Conservation (phyloP, 2,113 vertebrate species). For the Neoarius graeffei region DNA sequence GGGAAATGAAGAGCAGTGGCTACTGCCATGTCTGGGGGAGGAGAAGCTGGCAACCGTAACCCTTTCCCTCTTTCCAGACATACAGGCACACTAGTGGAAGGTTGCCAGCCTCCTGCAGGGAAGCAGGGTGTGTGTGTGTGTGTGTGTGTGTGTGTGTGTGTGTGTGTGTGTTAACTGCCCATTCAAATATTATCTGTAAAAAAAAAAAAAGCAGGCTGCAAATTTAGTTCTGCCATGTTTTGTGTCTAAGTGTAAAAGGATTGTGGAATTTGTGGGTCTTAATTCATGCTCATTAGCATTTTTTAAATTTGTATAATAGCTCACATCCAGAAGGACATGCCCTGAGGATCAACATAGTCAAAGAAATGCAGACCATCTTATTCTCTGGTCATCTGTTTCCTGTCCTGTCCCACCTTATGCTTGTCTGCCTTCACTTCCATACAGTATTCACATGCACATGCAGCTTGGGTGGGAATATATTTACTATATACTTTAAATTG, state of each 20-base stretch:
- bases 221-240: constrained; percentile 6
- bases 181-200: constrained; percentile 33
- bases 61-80: constrained; percentile 10
- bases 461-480: constrained; percentile 17
- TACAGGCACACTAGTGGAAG: constrained; percentile 33
- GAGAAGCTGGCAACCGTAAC: constrained; percentile 35
- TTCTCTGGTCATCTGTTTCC: constrained; percentile 15
- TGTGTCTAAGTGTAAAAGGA: neutral
- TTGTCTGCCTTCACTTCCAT: constrained; percentile 7
- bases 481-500: constrained; percentile 7
- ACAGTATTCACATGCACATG: neutral
- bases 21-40: constrained; percentile 38
- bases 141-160: constrained; percentile 9
- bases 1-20: constrained; percentile 14
- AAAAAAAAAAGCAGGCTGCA: constrained; percentile 7
- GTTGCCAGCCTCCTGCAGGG: constrained; percentile 43
- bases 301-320: neutral
- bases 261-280: neutral
- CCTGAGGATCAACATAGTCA: neutral
- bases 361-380: constrained; percentile 12
- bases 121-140: neutral
- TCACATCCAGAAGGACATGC: neutral
- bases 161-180: constrained; percentile 22
- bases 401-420: neutral
- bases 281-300: constrained; percentile 19